Conservation (phyloP, 2,797 vertebrate genomes). For the Aplochiton taeniatus region DNA sequence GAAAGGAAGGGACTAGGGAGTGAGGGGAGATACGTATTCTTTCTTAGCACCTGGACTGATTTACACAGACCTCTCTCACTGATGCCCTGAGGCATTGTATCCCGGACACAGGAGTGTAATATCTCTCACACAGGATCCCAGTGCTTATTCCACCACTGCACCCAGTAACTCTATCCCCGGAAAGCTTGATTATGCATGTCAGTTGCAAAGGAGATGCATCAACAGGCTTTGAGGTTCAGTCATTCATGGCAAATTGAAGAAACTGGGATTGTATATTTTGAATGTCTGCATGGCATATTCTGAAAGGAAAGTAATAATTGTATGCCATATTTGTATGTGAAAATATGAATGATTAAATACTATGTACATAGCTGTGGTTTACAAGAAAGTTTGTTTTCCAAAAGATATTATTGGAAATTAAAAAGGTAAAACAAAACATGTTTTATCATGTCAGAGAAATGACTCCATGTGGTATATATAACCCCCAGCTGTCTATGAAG, state of each 20-base stretch:
- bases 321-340: not conserved
- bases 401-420: too few relatives aligned
- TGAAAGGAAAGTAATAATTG: too few relatives aligned
- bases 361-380: too few relatives aligned
- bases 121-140: conserved; percentile 24
- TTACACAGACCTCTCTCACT: not conserved
- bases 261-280: conserved; percentile 13
- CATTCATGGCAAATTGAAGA: conserved; percentile 24
- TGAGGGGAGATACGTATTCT: conserved; percentile 4
- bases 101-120: too few relatives aligned
- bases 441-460: too few relatives aligned
- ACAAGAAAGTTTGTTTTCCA: too few relatives aligned
- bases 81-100: too few relatives aligned
- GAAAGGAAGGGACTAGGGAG: not conserved
- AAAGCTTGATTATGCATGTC: conserved; percentile 25
- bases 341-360: conserved; percentile 2
- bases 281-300: too few relatives aligned
- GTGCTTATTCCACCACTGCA: conserved; percentile 20
- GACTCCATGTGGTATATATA: too few relatives aligned
- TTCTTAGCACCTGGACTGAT: conserved; percentile 59
- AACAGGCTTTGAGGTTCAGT: conserved; percentile 20
- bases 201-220: conserved; percentile 17
- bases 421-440: too few relatives aligned
- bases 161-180: conserved; percentile 44
- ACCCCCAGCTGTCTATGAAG: too few relatives aligned